Base-by-base conservation (phyloP, 2,113 vertebrate genomes). In the Diphyllodes magnificus region DNA sequence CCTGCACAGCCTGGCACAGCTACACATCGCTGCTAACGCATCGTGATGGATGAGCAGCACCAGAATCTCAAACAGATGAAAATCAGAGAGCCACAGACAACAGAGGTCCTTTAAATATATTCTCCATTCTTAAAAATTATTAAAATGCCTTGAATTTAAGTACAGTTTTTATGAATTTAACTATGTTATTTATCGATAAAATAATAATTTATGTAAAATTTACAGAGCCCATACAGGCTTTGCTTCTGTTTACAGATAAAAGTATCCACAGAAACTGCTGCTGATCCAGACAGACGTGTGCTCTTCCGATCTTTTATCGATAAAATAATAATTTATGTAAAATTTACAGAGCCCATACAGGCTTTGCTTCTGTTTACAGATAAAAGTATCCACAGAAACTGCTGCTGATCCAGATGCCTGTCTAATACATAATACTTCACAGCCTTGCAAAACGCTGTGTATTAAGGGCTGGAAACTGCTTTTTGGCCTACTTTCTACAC, bases 201-300 rank as follows among this genome's bases (percentile, higher is more conserved):
- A 60, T 13, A 61, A 19, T 82, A 92, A 93, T 93, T 95, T 40
- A 87, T 78, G 57, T 81, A 83, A 88, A 90, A 89, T 83, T 92
- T 79, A 72, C 37, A 39, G 86, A 88, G 89, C 40, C 42, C 31
- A 80, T 31, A 61, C 68, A 78, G 37, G 51, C 64, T 60, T 86
- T 95, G 82, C 93, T 96, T 90, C 90, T 97, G 91, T 96, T 94
- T 93, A 92, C 88, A 97, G 93, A 92, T 94, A 92, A 95, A 97
- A 95, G 73, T 56, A 90, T 80, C 91, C 0, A 0, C 89, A 97
- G 82, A 86, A 96, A 90, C 35, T 91, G 73, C 83, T 66, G 64
- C 51, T 86, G 88, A 86, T 96, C 80, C 90, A 96, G 83, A 93
- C n/a, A n/a, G n/a, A n/a, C n/a, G n/a, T n/a, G n/a, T n/a, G n/a